Evolutionary conservation across 2,888 invertebrate genomes (phyloP), one percentile per base, ranked within the genome.

Genomic region (Aquatica leii): DNA sequence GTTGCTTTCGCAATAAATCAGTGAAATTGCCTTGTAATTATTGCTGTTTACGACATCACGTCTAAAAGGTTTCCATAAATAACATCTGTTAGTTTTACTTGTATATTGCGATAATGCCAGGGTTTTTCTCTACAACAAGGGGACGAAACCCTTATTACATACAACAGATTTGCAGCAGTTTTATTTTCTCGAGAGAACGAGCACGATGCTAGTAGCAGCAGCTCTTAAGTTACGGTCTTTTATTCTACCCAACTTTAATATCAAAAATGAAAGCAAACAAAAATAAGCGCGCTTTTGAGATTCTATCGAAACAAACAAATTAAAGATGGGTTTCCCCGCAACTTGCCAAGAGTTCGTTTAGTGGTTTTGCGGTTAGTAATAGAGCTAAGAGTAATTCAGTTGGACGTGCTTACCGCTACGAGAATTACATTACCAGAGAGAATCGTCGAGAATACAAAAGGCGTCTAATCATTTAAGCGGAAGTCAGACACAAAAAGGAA

Each of bases 161-260:
- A 64, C 69, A 64, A 69, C 73, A 75, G 74, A 76, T 75, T 77
- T 74, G 74, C 72, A 76, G 74, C 73, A 71, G 72, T 77, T 76
- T 76, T 76, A 76, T 76, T 74, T 75, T 73, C 75, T 71, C 73
- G 66, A 62, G 73, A 72, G 74, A 69, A 66, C 64, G 70, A 67
- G 69, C 69, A 63, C 69, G 76, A 74, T 70, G 24, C 24, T 24
- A 6, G 4, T 24, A 24, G 6, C 24, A 24, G 6, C 24, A 24
- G 24, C 4, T 24, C 24, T 24, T 24, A 24, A 24, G 24, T 24
- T 24, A 24, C 24, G 24, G 24, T 24, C 24, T 24, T 24, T 24
- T 24, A 24, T 24, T 24, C 24, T 24, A 24, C 24, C 24, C 24
- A 24, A 2, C 24, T 24, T 24, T 24, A 24, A 24, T 24, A 24